phyloP scores from a whole-genome alignment of 2,113 vertebrate species.

The Antennarius striatus region DNA sequence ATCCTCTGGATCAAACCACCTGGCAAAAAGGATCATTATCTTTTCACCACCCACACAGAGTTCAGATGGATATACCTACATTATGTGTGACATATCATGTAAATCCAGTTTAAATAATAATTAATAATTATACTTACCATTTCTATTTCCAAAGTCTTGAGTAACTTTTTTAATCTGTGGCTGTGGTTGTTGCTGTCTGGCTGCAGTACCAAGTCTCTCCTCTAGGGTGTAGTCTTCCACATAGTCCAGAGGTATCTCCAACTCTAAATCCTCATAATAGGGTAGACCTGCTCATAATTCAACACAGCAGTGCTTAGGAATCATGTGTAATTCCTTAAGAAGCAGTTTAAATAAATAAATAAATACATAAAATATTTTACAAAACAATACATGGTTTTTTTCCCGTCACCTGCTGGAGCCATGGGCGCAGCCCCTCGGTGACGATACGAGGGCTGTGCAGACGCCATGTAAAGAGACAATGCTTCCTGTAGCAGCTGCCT shows the following conservation, averaged over 20 bases:
- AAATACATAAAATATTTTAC: too few species aligned
- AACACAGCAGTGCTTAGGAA: neutral
- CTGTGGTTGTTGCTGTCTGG: slow-evolving; percentile 46
- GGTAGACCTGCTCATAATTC: slow-evolving; percentile 59
- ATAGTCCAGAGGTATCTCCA: slow-evolving; percentile 77
- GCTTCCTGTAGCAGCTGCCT: slow-evolving; percentile 88
- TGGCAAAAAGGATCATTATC: slow-evolving; percentile 24
- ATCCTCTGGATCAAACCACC: slow-evolving; percentile 82
- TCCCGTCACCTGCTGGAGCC: slow-evolving; percentile 53
- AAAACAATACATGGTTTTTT: neutral
- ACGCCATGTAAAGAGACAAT: slow-evolving; percentile 83
- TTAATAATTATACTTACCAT: slow-evolving; percentile 58
- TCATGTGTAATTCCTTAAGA: too few species aligned
- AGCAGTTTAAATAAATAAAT: too few species aligned
- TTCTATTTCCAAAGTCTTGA: slow-evolving; percentile 59
- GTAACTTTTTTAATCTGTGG: slow-evolving; percentile 70
- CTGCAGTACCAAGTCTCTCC: slow-evolving; percentile 60
- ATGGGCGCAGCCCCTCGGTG: slow-evolving; percentile 65
- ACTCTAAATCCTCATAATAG: slow-evolving; percentile 75
- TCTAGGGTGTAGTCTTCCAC: slow-evolving; percentile 75
- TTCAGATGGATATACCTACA: neutral
- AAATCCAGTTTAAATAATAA: too few species aligned
- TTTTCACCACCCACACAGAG: neutral
- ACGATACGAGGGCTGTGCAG: slow-evolving; percentile 76
- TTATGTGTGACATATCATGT: too few species aligned